phyloP scores from a whole-genome alignment of 2,113 vertebrate genomes.

The Pachyramphus minor region DNA sequence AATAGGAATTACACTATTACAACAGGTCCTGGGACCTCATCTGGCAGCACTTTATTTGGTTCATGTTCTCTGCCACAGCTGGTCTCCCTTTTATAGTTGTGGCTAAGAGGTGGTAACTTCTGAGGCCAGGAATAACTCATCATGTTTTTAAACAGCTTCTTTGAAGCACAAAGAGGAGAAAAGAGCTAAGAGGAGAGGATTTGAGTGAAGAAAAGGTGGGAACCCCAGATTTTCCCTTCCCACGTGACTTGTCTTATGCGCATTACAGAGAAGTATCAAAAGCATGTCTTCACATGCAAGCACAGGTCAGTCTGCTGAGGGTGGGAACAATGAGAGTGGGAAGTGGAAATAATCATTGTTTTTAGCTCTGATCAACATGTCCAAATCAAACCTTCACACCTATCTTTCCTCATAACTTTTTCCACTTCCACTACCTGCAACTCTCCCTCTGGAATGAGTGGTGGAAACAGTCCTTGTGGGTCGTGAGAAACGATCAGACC shows the following conservation, averaged over 20 bases:
- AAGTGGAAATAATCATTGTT: conserved; percentile 36
- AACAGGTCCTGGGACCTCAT: not conserved
- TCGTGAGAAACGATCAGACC: conserved; percentile 59
- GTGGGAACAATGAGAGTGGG: not conserved
- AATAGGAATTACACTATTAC: not conserved
- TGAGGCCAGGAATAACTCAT: not conserved
- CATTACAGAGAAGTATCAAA: not conserved
- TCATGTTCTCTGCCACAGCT: not conserved
- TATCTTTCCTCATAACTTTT: conserved; percentile 59
- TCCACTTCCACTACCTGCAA: conserved; percentile 53
- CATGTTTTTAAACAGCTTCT: not conserved
- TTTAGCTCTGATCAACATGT: not conserved
- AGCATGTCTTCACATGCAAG: not conserved
- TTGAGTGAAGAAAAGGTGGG: not conserved
- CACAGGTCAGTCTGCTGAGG: not conserved
- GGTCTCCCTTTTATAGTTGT: not conserved
- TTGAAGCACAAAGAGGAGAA: not conserved
- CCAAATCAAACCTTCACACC: conserved; percentile 50
- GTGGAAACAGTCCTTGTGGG: conserved; percentile 62
- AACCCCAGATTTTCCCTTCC: not conserved
- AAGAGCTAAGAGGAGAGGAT: not conserved
- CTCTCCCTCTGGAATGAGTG: conserved; percentile 33
- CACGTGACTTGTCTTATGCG: not conserved
- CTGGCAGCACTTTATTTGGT: not conserved
- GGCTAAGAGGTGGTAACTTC: not conserved